These are phyloP conservation scores for Pica pica DNA, from an alignment of 2,113 vertebrate genomes.

Conservation along the genomic window DNA sequence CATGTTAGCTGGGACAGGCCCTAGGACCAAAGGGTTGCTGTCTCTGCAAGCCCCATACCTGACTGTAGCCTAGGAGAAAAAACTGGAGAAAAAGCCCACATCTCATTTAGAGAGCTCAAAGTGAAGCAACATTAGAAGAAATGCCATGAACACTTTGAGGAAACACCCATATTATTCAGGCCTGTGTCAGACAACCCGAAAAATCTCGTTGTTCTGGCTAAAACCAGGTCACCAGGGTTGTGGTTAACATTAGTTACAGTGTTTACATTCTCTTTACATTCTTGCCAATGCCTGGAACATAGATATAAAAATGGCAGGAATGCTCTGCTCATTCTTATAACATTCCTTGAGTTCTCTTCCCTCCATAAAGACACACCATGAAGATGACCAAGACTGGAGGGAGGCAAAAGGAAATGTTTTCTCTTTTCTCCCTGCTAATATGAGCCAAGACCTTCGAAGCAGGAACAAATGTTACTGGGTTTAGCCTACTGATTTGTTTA, in stretches of 20 bases:
- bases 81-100: neutral
- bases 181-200: neutral
- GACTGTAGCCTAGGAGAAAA: neutral
- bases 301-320: neutral
- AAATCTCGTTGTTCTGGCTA: neutral
- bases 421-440: neutral
- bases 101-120: neutral
- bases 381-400: neutral
- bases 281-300: neutral
- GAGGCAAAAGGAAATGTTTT: neutral
- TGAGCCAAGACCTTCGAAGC: neutral
- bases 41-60: neutral
- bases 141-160: neutral
- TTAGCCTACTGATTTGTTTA: neutral
- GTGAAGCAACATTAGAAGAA: neutral
- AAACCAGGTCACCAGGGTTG: neutral
- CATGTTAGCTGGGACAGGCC: neutral
- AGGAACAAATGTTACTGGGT: neutral
- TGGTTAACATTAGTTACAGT: neutral
- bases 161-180: neutral
- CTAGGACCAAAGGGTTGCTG: neutral
- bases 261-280: neutral
- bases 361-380: neutral
- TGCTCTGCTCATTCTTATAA: neutral
- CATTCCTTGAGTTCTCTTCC: neutral